A percentile compares a stretch with the other conserved stretches of the same genome.
These are phyloP conservation scores for Ctenosaura bakeri DNA, from an alignment of 2,797 vertebrate species.

Conservation along the genomic window DNA sequence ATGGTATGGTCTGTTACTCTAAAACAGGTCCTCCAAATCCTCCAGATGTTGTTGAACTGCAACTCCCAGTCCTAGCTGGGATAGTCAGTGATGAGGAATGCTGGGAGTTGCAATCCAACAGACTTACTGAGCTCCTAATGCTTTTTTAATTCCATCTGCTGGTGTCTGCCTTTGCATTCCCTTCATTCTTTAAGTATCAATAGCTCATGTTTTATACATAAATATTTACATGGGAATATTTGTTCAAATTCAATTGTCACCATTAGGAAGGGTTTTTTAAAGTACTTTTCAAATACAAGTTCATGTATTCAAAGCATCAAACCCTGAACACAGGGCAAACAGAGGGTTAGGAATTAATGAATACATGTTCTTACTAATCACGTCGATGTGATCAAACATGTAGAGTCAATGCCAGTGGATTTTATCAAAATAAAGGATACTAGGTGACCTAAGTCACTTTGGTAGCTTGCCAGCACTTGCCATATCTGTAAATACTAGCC, in stretches of 20 bases:
- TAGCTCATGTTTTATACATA: not conserved
- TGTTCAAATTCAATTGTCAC: constrained; percentile 4
- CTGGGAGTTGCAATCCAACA: too few relatives aligned
- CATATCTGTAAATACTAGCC: constrained; percentile 67
- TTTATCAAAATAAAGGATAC: constrained; percentile 62
- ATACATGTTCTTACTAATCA: constrained; percentile 28
- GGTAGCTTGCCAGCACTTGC: constrained; percentile 68
- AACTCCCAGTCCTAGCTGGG: too few relatives aligned
- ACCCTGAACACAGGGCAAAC: constrained; percentile 8
- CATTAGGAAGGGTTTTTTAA: not conserved
- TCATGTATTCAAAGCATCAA: constrained; percentile 24
- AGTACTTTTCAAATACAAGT: not conserved
- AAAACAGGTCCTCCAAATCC: too few relatives aligned
- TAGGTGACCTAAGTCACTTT: constrained; percentile 64
- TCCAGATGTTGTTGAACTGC: not conserved
- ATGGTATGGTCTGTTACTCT: not conserved
- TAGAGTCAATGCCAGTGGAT: constrained; percentile 46
- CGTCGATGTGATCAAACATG: constrained; percentile 33
- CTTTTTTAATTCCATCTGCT: not conserved
- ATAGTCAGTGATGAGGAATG: too few relatives aligned
- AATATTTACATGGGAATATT: not conserved
- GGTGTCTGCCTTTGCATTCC: not conserved
- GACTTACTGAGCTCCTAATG: not conserved
- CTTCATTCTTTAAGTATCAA: not conserved
- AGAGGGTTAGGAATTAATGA: constrained; percentile 35